Base-by-base conservation (phyloP, 1,140 invertebrate species). In the Drosophila rhopaloa region DNA sequence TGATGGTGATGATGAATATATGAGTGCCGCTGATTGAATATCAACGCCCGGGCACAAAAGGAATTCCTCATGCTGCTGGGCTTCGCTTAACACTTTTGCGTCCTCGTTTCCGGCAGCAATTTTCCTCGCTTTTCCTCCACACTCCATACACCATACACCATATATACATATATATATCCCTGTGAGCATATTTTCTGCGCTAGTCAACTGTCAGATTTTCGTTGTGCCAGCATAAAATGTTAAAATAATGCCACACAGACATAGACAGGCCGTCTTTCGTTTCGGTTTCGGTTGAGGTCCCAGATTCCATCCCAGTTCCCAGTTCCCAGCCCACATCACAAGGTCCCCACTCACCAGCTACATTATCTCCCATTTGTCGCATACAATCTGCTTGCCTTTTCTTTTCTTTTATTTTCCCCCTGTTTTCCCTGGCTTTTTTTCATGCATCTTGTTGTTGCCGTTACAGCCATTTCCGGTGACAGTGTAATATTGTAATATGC, bases 401-500 rank as follows among this genome's bases (percentile, higher is more conserved):
- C 67, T 61, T 68, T 81, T 82, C 59, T 55, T 55, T 60, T 60
- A 59, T 56, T 53, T 46, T 57, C 61, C 38, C 46, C 19, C 14
- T 46, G 19, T 61, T 50, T 59, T 57, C 44, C 38, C n/a, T 9
- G 7, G 11, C 0, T 14, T 44, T 43, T 48, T 16, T 47, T 24
- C 27, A 46, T 16, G 48, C 54, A 47, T 46, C 46, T 75, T 74
- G 72, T 65, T 75, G 58, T 61, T 75, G 44, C 53, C 68, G 68
- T 51, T 78, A 48, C 41, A 77, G 67, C 79, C 72, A 89, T 78
- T 89, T 88, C 84, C 84, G 84, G 84, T 88, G 84, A 88, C 84
- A 88, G 84, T 82, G 84, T 88, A 89, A 88, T 88, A 88, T 88
- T 89, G 84, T 88, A 88, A 88, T 88, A 88, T 88, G 84, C 84